These are phyloP conservation scores for Lochmaea crataegi DNA, from an alignment of 2,888 invertebrate genomes.

Conservation along the genomic window DNA sequence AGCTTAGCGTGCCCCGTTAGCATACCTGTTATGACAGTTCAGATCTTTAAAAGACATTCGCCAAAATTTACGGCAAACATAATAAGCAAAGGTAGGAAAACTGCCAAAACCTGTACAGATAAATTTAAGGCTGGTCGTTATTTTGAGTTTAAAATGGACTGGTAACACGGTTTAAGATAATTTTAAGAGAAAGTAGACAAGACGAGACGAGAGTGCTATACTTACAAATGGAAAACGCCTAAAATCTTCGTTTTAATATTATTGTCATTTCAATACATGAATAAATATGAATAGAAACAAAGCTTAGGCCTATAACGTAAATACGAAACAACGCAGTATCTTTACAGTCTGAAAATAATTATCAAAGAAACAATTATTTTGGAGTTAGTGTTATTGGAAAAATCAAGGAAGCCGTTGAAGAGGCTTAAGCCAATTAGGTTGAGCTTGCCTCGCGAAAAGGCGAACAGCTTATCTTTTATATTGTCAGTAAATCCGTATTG, in stretches of 20 bases:
- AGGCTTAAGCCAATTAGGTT: conserved; percentile 54
- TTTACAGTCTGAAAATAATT: conserved; percentile 32
- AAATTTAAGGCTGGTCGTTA: no score
- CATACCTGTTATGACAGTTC: no score
- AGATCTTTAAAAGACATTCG: no score
- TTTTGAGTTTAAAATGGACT: no score
- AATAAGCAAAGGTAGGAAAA: no score
- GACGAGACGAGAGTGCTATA: neutral
- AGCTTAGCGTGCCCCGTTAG: no score
- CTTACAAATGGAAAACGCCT: neutral
- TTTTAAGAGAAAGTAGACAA: no score
- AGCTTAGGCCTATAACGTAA: neutral
- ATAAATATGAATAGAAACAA: neutral
- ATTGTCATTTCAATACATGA: neutral
- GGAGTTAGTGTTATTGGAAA: conserved; percentile 44
- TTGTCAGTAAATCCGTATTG: conserved; percentile 6
- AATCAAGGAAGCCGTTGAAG: conserved; percentile 51
- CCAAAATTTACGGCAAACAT: no score
- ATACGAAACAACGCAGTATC: neutral
- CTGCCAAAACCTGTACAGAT: no score
- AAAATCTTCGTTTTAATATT: neutral
- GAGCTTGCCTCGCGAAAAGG: conserved; percentile 16
- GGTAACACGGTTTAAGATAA: no score
- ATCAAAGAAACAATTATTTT: conserved; percentile 45
- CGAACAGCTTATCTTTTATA: conserved; percentile 20